These are phyloP conservation scores for Indri indri DNA, from an alignment of 2,113 vertebrate genomes.

Conservation along the genomic window DNA sequence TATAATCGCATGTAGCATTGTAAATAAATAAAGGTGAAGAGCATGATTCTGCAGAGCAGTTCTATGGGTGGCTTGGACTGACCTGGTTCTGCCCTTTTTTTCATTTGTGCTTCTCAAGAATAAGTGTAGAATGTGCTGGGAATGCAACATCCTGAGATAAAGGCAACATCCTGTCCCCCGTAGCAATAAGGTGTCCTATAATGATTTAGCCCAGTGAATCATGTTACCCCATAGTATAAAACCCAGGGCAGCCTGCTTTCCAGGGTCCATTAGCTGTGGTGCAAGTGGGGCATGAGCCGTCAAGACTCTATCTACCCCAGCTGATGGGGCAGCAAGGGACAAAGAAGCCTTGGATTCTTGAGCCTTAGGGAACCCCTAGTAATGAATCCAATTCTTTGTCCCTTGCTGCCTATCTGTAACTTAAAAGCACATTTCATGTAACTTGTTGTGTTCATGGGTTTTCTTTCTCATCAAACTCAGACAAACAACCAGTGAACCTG, in stretches of 20 bases:
- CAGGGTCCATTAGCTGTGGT: rapidly evolving
- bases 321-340: no score
- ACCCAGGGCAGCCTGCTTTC: neutral
- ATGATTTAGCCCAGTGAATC: neutral
- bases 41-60: neutral
- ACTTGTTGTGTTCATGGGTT: neutral
- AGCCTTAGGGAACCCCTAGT: neutral
- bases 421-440: neutral
- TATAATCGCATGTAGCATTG: neutral
- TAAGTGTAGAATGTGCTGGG: neutral
- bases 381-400: neutral
- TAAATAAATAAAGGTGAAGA: neutral
- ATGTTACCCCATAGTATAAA: neutral
- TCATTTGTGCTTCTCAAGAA: neutral
- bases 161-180: neutral
- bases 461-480: neutral
- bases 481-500: neutral
- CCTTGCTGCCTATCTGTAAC: neutral
- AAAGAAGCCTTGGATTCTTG: neutral
- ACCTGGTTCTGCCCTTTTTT: neutral
- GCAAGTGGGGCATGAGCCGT: neutral
- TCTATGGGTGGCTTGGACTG: neutral
- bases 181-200: neutral
- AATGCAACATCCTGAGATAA: neutral
- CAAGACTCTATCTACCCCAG: neutral